Base-by-base conservation (phyloP, 1,140 invertebrate genomes). In the Aleiodes sp. region DNA sequence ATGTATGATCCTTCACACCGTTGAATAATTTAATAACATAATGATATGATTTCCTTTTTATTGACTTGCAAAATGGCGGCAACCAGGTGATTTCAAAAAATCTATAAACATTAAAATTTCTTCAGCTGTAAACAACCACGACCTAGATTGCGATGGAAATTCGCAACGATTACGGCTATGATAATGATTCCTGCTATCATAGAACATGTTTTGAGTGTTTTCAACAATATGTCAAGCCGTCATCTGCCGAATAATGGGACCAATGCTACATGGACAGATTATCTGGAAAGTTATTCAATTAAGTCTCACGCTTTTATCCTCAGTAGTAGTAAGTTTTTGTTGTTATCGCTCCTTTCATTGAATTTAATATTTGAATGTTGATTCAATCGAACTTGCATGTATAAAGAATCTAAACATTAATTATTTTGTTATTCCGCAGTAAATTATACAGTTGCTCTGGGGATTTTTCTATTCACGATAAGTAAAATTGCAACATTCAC, bases 401-500 rank as follows among this genome's bases (percentile, higher is more conserved):
- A 59, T 9, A 14, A n/a, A n/a, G 19, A 37, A 31, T 69, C 14
- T 68, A 28, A 16, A n/a, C 8, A 56, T 0, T 9, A 35, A 37
- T 39, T 61, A 62, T 31, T 64, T 62, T n/a, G 70, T 60, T 65
- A 35, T 39, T 60, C 68, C 83, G 79, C 72, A 87, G 87, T 80
- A 19, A 33, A 78, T n/a, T 82, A 87, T 65, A 81, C 81, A 64
- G 74, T 84, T 21, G 61, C 75, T 2, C 52, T 84, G 10, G 81
- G 85, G 63, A 68, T 84, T 46, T 81, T 81, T 69, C 73, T 84
- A 21, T 81, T 84, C 39, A 52, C 90, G 6, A 46, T 90, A 1
- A 91, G 90, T 77, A 88, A 90, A 70, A 60, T 91, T 3, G 88
- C 89, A 6, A 93, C 92, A 0, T 90, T 92, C 21, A 86, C 89